Percentiles rank a stretch among this genome's conserved stretches.
Evolutionary conservation across 2,888 invertebrate genomes (phyloP).

Genomic region (Pammene fasciana): DNA sequence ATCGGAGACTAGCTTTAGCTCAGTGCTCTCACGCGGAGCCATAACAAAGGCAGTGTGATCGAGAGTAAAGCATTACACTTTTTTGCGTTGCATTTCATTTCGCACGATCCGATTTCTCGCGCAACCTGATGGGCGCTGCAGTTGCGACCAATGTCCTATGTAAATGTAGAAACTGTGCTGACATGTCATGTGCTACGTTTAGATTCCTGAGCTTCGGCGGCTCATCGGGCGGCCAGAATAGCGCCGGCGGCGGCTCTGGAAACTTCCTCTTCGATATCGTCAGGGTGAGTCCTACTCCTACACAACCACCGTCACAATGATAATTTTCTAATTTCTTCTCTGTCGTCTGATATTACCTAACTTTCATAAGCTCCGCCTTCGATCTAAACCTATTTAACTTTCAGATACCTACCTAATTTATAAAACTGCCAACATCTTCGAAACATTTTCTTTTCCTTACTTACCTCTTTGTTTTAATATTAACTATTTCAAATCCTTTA

Average conservation of each 20-base stretch:
- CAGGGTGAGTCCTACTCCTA: slow-evolving; percentile 86
- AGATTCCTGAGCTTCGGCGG: slow-evolving; percentile 87
- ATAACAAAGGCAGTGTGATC: slow-evolving; percentile 44
- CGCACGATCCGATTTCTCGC: slow-evolving; percentile 66
- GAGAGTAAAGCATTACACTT: slow-evolving; percentile 53
- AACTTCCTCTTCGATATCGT: slow-evolving; percentile 95
- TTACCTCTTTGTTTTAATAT: slow-evolving; percentile 5
- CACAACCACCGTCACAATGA: slow-evolving; percentile 2
- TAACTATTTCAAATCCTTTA: slow-evolving; percentile 20
- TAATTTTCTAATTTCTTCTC: neutral
- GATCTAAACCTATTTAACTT: slow-evolving; percentile 14
- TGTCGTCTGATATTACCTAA: slow-evolving; percentile 11
- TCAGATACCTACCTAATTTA: slow-evolving; percentile 4
- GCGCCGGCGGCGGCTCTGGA: slow-evolving; percentile 88
- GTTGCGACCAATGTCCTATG: slow-evolving; percentile 16
- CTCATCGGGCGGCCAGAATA: slow-evolving; percentile 71
- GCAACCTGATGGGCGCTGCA: slow-evolving; percentile 11
- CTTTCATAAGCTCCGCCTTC: slow-evolving; percentile 12
- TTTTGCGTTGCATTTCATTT: slow-evolving; percentile 64
- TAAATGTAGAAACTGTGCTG: slow-evolving; percentile 24
- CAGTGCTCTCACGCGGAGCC: slow-evolving; percentile 28
- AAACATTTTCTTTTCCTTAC: neutral
- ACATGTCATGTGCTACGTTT: slow-evolving; percentile 44
- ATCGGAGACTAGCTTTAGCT: slow-evolving; percentile 8
- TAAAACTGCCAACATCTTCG: neutral